These are phyloP conservation scores for Zingel zingel DNA, from an alignment of 2,113 vertebrate species.

Conservation along the genomic window DNA sequence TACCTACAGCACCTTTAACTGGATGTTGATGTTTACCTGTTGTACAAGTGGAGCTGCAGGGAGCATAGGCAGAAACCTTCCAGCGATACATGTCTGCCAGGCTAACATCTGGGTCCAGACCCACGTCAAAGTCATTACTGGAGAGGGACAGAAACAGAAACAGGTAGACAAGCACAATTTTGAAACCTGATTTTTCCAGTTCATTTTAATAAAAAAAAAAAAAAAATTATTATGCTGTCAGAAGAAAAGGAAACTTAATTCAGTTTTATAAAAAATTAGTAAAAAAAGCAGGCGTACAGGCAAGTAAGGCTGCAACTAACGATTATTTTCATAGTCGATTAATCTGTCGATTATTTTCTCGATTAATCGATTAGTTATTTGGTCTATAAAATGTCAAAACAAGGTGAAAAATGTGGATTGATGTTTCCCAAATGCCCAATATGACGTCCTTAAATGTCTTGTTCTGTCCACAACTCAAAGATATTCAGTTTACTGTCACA, in stretches of 20 bases:
- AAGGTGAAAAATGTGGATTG: too few species aligned
- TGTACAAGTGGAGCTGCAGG: conserved; percentile 93
- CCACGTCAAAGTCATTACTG: conserved; percentile 90
- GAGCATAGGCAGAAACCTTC: conserved; percentile 93
- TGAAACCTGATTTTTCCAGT: neutral
- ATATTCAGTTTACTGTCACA: too few species aligned
- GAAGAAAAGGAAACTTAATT: neutral
- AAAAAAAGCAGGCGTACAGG: neutral
- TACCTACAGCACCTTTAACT: neutral
- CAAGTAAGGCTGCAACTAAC: too few species aligned
- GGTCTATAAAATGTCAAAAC: too few species aligned
- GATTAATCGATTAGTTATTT: too few species aligned
- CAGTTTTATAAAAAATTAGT: neutral
- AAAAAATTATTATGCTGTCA: neutral
- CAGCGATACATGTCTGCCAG: conserved; percentile 92
- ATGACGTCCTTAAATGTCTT: too few species aligned
- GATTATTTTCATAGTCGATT: too few species aligned
- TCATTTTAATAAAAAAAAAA: neutral
- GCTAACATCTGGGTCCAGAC: conserved; percentile 85
- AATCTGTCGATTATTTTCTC: too few species aligned
- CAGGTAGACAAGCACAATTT: neutral
- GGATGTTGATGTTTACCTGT: conserved; percentile 84
- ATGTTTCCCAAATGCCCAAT: too few species aligned
- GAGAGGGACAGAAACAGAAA: conserved; percentile 20
- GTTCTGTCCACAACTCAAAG: too few species aligned